These are phyloP conservation scores for Ptychadena robeensis DNA, from an alignment of 2,797 vertebrate genomes.

Conservation along the genomic window DNA sequence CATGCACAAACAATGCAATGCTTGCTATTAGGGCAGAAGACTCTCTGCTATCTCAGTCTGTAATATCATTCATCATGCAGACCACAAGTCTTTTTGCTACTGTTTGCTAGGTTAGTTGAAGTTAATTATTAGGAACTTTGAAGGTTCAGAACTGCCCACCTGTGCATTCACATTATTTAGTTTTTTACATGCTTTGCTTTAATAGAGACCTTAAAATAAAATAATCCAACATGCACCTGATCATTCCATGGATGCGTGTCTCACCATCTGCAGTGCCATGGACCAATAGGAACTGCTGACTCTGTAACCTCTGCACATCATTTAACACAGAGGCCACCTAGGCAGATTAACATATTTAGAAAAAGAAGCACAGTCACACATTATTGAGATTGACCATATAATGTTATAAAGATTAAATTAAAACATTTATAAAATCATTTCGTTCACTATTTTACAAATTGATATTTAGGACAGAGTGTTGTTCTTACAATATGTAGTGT, in stretches of 20 bases:
- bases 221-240: constrained; percentile 18
- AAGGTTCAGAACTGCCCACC: neutral
- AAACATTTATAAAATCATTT: too few relatives aligned
- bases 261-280: constrained; percentile 86
- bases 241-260: constrained; percentile 19
- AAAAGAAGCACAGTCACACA: neutral
- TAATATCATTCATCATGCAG: constrained; percentile 35
- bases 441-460: too few relatives aligned
- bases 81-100: too few relatives aligned
- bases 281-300: constrained; percentile 79
- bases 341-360: constrained; percentile 1
- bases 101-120: neutral
- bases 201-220: constrained; percentile 43
- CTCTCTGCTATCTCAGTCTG: constrained; percentile 9
- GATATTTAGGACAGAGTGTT: too few relatives aligned
- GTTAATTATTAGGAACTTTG: neutral
- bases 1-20: constrained; percentile 20
- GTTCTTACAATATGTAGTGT: too few relatives aligned
- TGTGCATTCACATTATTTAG: constrained; percentile 1
- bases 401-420: too few relatives aligned
- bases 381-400: neutral
- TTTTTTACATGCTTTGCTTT: constrained; percentile 30
- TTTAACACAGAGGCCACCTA: constrained; percentile 82
- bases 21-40: neutral
- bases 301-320: constrained; percentile 79